Evolutionary conservation across 2,888 invertebrate species (phyloP).

Genomic region (Eugnorisma glareosa): DNA sequence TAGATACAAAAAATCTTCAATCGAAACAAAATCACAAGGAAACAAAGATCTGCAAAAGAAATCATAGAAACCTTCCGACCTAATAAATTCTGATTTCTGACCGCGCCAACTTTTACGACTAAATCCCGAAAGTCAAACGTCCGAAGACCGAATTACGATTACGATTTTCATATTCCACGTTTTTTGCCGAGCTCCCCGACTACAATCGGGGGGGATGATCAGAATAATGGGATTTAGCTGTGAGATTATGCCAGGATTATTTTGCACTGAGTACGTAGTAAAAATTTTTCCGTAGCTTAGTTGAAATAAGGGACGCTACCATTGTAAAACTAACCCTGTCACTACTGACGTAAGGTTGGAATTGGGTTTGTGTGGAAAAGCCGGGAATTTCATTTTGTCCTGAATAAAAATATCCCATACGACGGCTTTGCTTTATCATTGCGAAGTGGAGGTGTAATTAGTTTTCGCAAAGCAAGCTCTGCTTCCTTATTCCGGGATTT

Average conservation of each 20-base stretch:
- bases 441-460: constrained; percentile 88
- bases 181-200: constrained; percentile 46
- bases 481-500: constrained; percentile 78
- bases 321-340: constrained; percentile 59
- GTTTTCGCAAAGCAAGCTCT: constrained; percentile 86
- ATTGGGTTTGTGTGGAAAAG: constrained; percentile 48
- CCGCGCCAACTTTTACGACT: constrained; percentile 74
- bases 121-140: constrained; percentile 80
- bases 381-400: constrained; percentile 88
- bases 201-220: constrained; percentile 83
- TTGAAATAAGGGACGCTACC: constrained; percentile 33
- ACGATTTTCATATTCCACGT: constrained; percentile 69
- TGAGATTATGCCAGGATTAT: constrained; percentile 90
- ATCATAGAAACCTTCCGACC: constrained; percentile 49
- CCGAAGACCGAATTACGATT: constrained; percentile 72
- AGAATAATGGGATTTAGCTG: constrained; percentile 89
- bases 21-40: constrained; percentile 6
- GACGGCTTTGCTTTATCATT: constrained; percentile 91
- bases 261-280: constrained; percentile 84
- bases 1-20: neutral
- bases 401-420: constrained; percentile 90
- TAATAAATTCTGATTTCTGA: constrained; percentile 77
- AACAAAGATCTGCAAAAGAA: constrained; percentile 31
- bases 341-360: constrained; percentile 51
- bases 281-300: constrained; percentile 79